Evolutionary conservation across 2,113 vertebrate species (phyloP), one percentile per base, ranked within the genome.

Genomic region (Odocoileus virginianus): DNA sequence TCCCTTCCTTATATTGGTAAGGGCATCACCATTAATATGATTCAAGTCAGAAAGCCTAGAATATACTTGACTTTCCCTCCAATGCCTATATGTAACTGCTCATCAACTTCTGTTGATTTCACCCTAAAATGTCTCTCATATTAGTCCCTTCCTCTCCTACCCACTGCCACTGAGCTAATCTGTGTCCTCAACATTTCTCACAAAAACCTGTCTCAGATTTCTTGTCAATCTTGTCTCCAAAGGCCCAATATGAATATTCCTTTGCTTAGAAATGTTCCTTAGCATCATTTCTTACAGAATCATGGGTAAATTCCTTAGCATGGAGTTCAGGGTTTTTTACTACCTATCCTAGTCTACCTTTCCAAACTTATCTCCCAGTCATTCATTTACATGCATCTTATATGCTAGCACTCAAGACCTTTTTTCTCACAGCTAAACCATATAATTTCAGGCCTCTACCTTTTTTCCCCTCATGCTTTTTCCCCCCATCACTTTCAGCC

Each of bases 1-100:
- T 85, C 85, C 85, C 25, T 74, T 89, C 30, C 15, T 96, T 93
- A 67, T 78, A 91, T 87, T 95, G 52, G 36, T 89, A 96, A 81
- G 54, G 79, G 33, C 52, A 67, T 95, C 84, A 67, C 60, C 45
- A 83, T 76, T 33, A 89, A 74, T 74, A 57, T 43, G 33, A 43
- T 89, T 91, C 67, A 87, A 55, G 33, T 67, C 23, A 78, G 40
- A 92, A 92, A 89, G 33, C 17, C 47, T 47, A 83, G 28, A 85
- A 87, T 95, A 95, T 45, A 85, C 43, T 79, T 94, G 16, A 89
- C 1, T 81, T 96, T 79, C 40, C 21, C 4, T 28, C 27, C 12
- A 87, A 54, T 76, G 16, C 33, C 40, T 27, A 81, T 45, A 74
- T 85, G 30, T 14, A 89, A 45, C 30, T 43, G 79, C 33, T 94